phyloP scores from a whole-genome alignment of 2,888 invertebrate species.

The Bellardia pandia region DNA sequence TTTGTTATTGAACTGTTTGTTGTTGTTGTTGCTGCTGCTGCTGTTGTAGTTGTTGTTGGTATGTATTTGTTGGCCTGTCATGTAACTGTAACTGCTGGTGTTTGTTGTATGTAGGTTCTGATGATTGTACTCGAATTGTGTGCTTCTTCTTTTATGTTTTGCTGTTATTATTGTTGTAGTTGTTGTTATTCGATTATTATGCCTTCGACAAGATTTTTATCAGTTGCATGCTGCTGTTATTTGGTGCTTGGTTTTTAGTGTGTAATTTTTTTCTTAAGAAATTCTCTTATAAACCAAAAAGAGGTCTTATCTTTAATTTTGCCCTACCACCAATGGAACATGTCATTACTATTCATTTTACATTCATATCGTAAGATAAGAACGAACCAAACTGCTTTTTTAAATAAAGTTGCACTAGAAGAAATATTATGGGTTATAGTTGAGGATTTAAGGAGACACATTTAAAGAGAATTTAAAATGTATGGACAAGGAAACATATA shows the following conservation, averaged over 20 bases:
- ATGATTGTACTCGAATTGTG: background rate
- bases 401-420: slow-evolving; percentile 25
- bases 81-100: slow-evolving; percentile 25
- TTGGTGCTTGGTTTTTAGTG: slow-evolving; percentile 31
- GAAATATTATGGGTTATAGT: background rate
- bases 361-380: slow-evolving; percentile 63
- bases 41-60: slow-evolving; percentile 53
- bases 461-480: background rate
- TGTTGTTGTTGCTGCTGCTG: slow-evolving; percentile 1
- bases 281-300: slow-evolving; percentile 49
- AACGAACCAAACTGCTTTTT: background rate
- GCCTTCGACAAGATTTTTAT: slow-evolving; percentile 71
- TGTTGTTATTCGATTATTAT: slow-evolving; percentile 45
- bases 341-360: slow-evolving; percentile 70
- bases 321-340: slow-evolving; percentile 51
- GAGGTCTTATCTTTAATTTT: slow-evolving; percentile 67
- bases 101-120: slow-evolving; percentile 16
- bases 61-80: slow-evolving; percentile 57
- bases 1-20: slow-evolving; percentile 70
- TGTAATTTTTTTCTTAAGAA: slow-evolving; percentile 51
- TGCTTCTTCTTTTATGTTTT: slow-evolving; percentile 12
- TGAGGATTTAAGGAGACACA: background rate
- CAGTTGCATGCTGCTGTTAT: slow-evolving; percentile 47
- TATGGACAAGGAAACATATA: no score
- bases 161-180: background rate